phyloP scores from a whole-genome alignment of 1,140 invertebrate species.

The Papilio polyxenes region DNA sequence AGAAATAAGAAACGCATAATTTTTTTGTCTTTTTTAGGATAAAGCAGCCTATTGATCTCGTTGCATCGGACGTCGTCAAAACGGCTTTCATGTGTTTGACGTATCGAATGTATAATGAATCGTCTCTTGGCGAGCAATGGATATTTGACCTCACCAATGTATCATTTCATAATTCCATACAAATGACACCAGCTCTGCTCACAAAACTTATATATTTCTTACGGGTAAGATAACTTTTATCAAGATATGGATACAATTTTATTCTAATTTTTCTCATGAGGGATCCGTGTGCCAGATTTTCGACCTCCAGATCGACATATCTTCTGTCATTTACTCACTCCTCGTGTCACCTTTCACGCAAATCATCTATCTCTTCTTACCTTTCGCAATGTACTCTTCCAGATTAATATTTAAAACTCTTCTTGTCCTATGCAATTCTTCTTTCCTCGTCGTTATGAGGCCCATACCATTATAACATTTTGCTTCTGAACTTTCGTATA shows the following conservation, averaged over 20 bases:
- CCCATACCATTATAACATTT: too few relatives aligned
- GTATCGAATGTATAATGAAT: conserved; percentile 38
- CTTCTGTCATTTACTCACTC: too few relatives aligned
- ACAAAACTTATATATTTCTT: conserved; percentile 37
- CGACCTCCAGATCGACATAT: too few relatives aligned
- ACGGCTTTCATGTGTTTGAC: conserved; percentile 33
- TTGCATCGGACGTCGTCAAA: conserved; percentile 28
- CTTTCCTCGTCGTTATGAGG: too few relatives aligned
- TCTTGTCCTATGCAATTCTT: too few relatives aligned
- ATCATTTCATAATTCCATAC: conserved; percentile 38
- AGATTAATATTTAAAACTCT: too few relatives aligned
- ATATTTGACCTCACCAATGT: conserved; percentile 40
- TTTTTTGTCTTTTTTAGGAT: conserved; percentile 14
- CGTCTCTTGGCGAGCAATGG: conserved; percentile 37
- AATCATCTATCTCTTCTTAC: too few relatives aligned
- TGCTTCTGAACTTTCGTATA: too few relatives aligned
- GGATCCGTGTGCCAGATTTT: too few relatives aligned
- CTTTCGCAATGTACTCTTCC: too few relatives aligned
- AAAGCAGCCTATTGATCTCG: conserved; percentile 5
- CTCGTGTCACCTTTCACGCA: too few relatives aligned
- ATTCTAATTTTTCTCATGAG: too few relatives aligned
- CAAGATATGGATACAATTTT: neutral
- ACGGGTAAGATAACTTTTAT: conserved; percentile 33
- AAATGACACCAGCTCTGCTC: conserved; percentile 40
- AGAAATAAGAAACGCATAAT: neutral